Evolutionary conservation across 2,888 invertebrate species (phyloP).

Genomic region (Caenorhabditis virilis): DNA sequence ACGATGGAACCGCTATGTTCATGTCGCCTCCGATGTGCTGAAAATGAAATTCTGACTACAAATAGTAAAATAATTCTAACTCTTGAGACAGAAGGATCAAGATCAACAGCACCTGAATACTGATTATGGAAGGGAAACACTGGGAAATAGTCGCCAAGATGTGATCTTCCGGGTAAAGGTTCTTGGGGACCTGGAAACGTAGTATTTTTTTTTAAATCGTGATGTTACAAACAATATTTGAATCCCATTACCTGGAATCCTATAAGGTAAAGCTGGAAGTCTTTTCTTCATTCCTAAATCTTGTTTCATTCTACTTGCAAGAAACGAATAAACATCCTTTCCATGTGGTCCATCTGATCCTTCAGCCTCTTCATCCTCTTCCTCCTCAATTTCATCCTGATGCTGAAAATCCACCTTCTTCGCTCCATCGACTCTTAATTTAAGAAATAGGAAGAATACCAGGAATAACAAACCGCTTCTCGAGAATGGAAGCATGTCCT

Average conservation of each 20-base stretch:
- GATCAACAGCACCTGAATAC: slow-evolving; percentile 57
- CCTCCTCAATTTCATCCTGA: slow-evolving; percentile 11
- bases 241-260: slow-evolving; percentile 40
- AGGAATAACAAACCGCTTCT: no score
- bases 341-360: slow-evolving; percentile 15
- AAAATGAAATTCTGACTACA: no score
- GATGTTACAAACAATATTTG: neutral
- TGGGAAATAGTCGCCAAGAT: slow-evolving; percentile 58
- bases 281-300: slow-evolving; percentile 43
- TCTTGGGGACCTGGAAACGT: slow-evolving; percentile 53
- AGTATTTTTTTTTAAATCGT: no score
- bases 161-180: slow-evolving; percentile 58
- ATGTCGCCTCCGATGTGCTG: slow-evolving; percentile 63
- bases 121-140: slow-evolving; percentile 60
- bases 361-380: slow-evolving; percentile 16
- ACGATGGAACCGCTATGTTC: slow-evolving; percentile 59
- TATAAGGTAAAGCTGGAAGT: slow-evolving; percentile 35
- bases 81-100: slow-evolving; percentile 59
- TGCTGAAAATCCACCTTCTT: no score
- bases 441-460: no score
- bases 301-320: slow-evolving; percentile 53
- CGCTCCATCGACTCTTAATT: no score
- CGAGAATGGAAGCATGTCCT: no score
- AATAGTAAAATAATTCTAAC: no score
- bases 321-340: slow-evolving; percentile 46